Conservation (phyloP, 2,888 invertebrate species). For the Aspidiotus destructor region DNA sequence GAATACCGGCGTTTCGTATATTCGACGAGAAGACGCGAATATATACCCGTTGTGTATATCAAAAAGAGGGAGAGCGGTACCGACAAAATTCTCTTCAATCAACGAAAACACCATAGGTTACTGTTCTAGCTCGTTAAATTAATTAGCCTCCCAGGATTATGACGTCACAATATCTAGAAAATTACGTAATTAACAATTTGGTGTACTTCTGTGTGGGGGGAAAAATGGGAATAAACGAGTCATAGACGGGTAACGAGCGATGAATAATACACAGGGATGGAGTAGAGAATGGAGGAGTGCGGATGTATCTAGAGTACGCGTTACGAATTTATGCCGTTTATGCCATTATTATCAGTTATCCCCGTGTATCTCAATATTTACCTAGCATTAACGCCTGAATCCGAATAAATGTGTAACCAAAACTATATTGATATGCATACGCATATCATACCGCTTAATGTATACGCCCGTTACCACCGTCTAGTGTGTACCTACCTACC, state of each 20-base stretch:
- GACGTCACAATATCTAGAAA: slow-evolving; percentile 19
- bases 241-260: background rate
- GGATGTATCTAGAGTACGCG: background rate
- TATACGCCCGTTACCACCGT: slow-evolving; percentile 3
- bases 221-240: background rate
- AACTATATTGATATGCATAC: slow-evolving; percentile 24
- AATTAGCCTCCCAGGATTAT: slow-evolving; percentile 23
- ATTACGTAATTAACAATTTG: slow-evolving; percentile 9
- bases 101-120: slow-evolving; percentile 16
- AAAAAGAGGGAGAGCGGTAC: background rate
- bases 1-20: background rate
- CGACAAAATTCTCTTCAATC: slow-evolving; percentile 22
- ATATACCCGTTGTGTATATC: too few relatives aligned
- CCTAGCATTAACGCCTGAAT: slow-evolving; percentile 26
- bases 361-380: slow-evolving; percentile 28
- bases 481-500: too few relatives aligned
- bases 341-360: slow-evolving; percentile 4
- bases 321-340: too few relatives aligned
- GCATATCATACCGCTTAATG: slow-evolving; percentile 28
- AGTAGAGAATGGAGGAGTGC: background rate
- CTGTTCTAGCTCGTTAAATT: slow-evolving; percentile 27
- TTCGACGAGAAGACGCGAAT: background rate
- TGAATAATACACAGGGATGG: background rate
- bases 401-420: slow-evolving; percentile 31
- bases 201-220: background rate